Conservation (phyloP, 2,888 invertebrate genomes). For the Ctena decussata region DNA sequence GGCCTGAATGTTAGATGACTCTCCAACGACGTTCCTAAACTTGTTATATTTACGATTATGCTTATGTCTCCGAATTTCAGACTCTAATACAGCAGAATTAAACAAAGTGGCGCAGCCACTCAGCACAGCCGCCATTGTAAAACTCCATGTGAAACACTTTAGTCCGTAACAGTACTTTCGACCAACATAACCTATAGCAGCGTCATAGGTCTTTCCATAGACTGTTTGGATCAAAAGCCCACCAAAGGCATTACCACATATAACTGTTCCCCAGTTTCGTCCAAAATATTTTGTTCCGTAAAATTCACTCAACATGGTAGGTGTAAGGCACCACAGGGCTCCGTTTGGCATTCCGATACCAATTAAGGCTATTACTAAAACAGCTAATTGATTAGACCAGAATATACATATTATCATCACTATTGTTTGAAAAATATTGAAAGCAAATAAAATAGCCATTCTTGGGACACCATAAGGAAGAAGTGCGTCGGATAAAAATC, state of each 20-base stretch:
- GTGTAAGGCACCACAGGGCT: slow-evolving; percentile 79
- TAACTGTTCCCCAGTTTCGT: slow-evolving; percentile 79
- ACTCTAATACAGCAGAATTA: slow-evolving; percentile 72
- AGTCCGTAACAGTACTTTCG: slow-evolving; percentile 74
- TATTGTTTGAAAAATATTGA: slow-evolving; percentile 73
- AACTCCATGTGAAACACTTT: slow-evolving; percentile 78
- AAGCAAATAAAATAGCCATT: slow-evolving; percentile 67
- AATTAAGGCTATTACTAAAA: slow-evolving; percentile 69
- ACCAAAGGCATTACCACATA: slow-evolving; percentile 77
- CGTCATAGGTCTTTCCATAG: slow-evolving; percentile 76
- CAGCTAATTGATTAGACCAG: slow-evolving; percentile 66
- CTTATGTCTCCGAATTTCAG: slow-evolving; percentile 46
- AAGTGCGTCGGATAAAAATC: slow-evolving; percentile 73
- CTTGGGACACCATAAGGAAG: slow-evolving; percentile 73
- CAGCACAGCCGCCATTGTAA: slow-evolving; percentile 72
- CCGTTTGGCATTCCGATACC: slow-evolving; percentile 78
- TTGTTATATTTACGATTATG: background rate
- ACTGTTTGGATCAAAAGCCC: slow-evolving; percentile 72
- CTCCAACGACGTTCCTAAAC: background rate
- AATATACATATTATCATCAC: slow-evolving; percentile 72
- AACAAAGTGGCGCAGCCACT: slow-evolving; percentile 74
- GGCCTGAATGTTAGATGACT: too few relatives aligned
- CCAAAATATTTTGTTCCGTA: slow-evolving; percentile 80
- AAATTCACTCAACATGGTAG: slow-evolving; percentile 79
- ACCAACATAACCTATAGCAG: slow-evolving; percentile 63